Conservation (phyloP, 1,140 invertebrate genomes). For the Probaryconus sp. region DNA sequence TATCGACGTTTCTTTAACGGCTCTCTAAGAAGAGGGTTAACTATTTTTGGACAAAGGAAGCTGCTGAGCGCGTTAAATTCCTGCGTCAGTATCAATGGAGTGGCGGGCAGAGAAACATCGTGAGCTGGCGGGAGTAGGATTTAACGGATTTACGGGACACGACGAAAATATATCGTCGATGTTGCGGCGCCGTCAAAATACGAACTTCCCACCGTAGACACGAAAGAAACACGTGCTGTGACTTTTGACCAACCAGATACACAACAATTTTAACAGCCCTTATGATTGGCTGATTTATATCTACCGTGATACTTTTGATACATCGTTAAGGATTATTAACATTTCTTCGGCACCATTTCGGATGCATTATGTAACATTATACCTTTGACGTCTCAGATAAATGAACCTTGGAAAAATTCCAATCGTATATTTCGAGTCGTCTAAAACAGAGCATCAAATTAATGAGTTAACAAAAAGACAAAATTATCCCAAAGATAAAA, state of each 20-base stretch:
- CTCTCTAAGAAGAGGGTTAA: conserved; percentile 32
- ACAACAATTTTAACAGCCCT: conserved; percentile 41
- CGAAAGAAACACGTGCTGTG: conserved; percentile 47
- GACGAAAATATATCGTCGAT: conserved; percentile 53
- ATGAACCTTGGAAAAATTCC: no score
- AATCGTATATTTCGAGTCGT: no score
- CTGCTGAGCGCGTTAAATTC: conserved; percentile 32
- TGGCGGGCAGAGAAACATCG: conserved; percentile 29
- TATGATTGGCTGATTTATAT: conserved; percentile 54
- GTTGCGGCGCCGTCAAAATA: conserved; percentile 48
- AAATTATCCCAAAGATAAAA: no score
- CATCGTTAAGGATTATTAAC: conserved; percentile 45
- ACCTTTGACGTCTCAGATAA: no score
- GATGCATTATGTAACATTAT: no score
- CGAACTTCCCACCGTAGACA: conserved; percentile 21
- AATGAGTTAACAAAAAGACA: no score
- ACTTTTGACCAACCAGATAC: conserved; percentile 51
- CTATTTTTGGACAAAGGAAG: conserved; percentile 53
- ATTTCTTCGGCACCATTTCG: no score
- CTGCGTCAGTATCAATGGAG: conserved; percentile 52
- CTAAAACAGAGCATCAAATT: no score
- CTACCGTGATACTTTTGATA: no score
- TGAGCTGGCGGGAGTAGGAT: conserved; percentile 25
- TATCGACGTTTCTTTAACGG: conserved; percentile 28
- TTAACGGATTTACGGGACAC: conserved; percentile 55